phyloP scores from a whole-genome alignment of 2,797 vertebrate species.

The Leptatherina wallacei region DNA sequence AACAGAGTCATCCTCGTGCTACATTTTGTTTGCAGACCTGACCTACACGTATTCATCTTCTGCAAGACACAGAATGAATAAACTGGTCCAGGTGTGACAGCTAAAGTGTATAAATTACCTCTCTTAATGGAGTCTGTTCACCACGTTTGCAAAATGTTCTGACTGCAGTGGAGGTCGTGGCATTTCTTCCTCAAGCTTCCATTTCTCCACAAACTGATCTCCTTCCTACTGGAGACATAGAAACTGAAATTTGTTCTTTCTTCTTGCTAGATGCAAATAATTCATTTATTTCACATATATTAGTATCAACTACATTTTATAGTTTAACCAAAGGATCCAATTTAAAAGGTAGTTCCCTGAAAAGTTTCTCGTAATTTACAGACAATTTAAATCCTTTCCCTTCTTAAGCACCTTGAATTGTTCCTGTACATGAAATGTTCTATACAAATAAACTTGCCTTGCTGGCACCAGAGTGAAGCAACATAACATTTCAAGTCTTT shows the following conservation, averaged over 20 bases:
- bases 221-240: not conserved
- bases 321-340: too few relatives aligned
- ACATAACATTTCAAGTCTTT: not conserved
- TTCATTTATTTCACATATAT: not conserved
- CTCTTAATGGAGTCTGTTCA: not conserved
- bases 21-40: not conserved
- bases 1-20: constrained; percentile 18
- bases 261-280: not conserved
- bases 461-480: not conserved
- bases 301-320: not conserved
- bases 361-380: not conserved
- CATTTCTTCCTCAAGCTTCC: not conserved
- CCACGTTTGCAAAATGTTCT: not conserved
- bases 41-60: not conserved
- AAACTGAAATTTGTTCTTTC: constrained; percentile 2
- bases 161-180: not conserved
- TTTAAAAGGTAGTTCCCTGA: too few relatives aligned
- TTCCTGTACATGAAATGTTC: too few relatives aligned
- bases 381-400: not conserved
- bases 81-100: not conserved
- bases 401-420: too few relatives aligned
- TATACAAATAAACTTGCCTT: not conserved
- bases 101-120: not conserved
- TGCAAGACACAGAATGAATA: not conserved
- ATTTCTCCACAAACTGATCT: not conserved